Evolutionary conservation across 2,113 vertebrate genomes (phyloP).

Genomic region (Crotophaga sulcirostris): DNA sequence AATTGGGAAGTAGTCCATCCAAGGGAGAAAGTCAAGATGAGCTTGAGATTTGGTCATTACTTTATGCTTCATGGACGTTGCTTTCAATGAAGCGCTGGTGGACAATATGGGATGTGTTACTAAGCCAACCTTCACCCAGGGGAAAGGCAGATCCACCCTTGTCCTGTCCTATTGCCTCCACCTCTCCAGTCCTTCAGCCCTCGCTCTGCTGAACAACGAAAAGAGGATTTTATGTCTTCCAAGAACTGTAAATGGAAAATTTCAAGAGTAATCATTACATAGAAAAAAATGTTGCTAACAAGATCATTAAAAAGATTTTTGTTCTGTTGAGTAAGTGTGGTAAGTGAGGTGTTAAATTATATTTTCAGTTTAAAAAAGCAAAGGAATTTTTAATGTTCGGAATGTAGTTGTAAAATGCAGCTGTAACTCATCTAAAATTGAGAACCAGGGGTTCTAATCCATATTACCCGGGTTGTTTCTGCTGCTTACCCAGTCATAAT

Average conservation of each 20-base stretch:
- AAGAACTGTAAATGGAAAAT: neutral
- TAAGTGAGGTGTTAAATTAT: neutral
- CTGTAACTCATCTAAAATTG: neutral
- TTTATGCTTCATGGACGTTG: rapidly evolving
- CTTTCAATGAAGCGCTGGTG: neutral
- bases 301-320: neutral
- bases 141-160: rapidly evolving
- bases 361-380: neutral
- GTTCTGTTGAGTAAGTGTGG: neutral
- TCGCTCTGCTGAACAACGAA: neutral
- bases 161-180: neutral
- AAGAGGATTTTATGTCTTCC: neutral
- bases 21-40: neutral
- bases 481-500: neutral
- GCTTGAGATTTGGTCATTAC: neutral
- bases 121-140: neutral
- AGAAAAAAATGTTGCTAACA: neutral
- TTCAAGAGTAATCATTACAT: neutral
- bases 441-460: neutral
- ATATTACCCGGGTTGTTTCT: neutral
- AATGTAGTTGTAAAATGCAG: neutral
- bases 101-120: neutral
- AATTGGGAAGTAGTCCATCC: neutral
- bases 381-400: neutral
- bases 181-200: neutral